Percentiles rank a stretch among this genome's conserved stretches.
Evolutionary conservation across 2,113 vertebrate genomes (phyloP).

Genomic region (Boulengeromyrus knoepffleri): DNA sequence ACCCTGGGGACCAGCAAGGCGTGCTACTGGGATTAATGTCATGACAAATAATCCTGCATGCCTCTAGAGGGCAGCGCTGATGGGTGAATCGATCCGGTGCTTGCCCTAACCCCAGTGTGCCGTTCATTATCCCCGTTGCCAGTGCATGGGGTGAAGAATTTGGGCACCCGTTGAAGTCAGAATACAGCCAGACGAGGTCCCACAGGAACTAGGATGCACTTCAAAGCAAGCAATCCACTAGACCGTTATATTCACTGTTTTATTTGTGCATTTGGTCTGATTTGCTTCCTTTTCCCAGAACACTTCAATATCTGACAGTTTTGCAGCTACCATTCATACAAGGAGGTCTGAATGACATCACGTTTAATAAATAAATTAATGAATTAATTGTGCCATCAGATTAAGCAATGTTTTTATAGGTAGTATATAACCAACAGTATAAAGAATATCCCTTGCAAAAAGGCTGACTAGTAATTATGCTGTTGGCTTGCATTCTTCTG

Average conservation of each 20-base stretch:
- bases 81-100: background rate
- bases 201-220: background rate
- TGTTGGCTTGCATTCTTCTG: background rate
- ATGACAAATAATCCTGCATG: background rate
- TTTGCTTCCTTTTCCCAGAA: background rate
- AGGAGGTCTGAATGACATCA: background rate
- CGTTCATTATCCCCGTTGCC: background rate
- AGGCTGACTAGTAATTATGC: background rate
- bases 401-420: background rate
- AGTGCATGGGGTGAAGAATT: background rate
- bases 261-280: background rate
- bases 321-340: background rate
- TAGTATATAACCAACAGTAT: background rate
- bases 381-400: background rate
- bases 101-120: background rate
- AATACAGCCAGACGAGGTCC: background rate
- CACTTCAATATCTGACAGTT: background rate
- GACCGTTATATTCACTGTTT: background rate
- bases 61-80: background rate
- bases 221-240: background rate
- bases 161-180: background rate
- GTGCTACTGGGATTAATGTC: background rate
- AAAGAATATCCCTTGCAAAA: background rate
- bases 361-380: background rate
- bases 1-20: background rate